These are phyloP conservation scores for Chanos chanos DNA, from an alignment of 2,797 vertebrate species.

Conservation along the genomic window DNA sequence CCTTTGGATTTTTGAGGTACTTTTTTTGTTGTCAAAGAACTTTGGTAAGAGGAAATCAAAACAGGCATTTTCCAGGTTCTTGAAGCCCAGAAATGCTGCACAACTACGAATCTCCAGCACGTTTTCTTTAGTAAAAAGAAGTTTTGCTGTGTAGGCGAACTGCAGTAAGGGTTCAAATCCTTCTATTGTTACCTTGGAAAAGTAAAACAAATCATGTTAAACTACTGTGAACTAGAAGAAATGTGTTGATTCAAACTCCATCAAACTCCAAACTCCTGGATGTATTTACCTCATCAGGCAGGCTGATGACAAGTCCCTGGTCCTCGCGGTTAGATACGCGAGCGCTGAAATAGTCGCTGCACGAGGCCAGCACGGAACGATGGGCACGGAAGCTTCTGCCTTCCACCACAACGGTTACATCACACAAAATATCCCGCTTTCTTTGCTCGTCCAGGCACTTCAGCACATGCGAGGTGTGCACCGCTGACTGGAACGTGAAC, in stretches of 20 bases:
- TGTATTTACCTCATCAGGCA: conserved; percentile 85
- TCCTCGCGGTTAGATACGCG: conserved; percentile 71
- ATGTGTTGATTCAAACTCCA: not conserved
- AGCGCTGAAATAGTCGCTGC: conserved; percentile 85
- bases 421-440: conserved; percentile 82
- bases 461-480: conserved; percentile 83
- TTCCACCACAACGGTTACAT: conserved; percentile 85
- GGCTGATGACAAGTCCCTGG: conserved; percentile 68
- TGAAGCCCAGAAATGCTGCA: conserved; percentile 81
- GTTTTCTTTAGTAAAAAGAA: conserved; percentile 83
- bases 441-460: conserved; percentile 86
- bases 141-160: conserved; percentile 94
- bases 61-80: conserved; percentile 86
- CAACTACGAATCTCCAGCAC: conserved; percentile 85
- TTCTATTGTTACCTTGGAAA: conserved; percentile 78
- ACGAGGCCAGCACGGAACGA: conserved; percentile 85
- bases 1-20: conserved; percentile 55
- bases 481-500: conserved; percentile 90
- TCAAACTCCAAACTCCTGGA: not conserved
- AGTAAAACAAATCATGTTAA: not conserved
- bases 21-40: conserved; percentile 72
- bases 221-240: not conserved
- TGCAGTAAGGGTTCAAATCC: conserved; percentile 90
- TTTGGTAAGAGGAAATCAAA: conserved; percentile 91
- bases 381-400: conserved; percentile 87